Evolutionary conservation across 2,113 vertebrate genomes (phyloP), one percentile per base, ranked within the genome.

Genomic region (Nerophis lumbriciformis): DNA sequence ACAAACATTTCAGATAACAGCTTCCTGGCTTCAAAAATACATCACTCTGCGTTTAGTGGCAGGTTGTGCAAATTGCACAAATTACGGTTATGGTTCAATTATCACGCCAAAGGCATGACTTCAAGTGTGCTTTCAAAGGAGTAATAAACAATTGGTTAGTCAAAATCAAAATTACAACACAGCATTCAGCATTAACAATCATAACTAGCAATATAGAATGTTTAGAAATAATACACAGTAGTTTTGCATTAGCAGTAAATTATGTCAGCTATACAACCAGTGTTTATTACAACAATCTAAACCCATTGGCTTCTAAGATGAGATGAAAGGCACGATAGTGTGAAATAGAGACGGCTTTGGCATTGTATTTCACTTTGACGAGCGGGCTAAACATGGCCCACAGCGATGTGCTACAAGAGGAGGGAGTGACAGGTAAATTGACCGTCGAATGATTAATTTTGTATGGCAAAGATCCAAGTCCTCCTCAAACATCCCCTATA

Each of bases 351-450:
- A 39, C 13, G 39, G 59, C 63, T 53, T 66, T 47, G 19, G 70
- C 61, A 67, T 10, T 5, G 64, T 63, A 65, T 73, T 79, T 80
- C 59, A 78, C 44, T 64, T 67, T 72, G 65, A 72, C 59, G 78
- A 58, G 53, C 65, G 66, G n/a, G 65, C 63, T 72, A 38, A 76
- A 76, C 56, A 48, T 48, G 51, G 66, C 63, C 62, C 0, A 8
- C 51, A 62, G 75, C 56, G 45, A 28, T 61, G 59, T 47, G 67
- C 55, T 14, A 53, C 49, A 48, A 44, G 57, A 53, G 14, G 53
- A 37, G 47, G 69, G 65, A 72, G 13, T 79, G 75, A 83, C 76
- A 77, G 69, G 76, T 73, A 69, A 76, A 75, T 73, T 78, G 61
- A 67, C 62, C 70, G 56, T 5, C 54, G 67, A 55, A 70, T 72